Base-by-base conservation (phyloP, 2,113 vertebrate genomes). In the Paracanthobrama guichenoti region DNA sequence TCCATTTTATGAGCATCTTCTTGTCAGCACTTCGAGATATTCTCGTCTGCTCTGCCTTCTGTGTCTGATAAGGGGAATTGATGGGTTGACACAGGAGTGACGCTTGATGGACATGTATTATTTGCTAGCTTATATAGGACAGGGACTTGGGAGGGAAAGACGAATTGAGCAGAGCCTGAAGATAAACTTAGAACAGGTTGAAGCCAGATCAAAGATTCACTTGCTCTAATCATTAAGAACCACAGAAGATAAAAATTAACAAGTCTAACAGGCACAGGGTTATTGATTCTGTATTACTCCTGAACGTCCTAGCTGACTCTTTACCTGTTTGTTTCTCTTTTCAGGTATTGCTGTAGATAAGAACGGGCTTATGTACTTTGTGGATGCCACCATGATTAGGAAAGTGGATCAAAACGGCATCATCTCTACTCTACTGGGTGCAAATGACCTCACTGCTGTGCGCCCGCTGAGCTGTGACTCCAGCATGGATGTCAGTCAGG, bases 361-460 rank as follows among this genome's bases (percentile, higher is more conserved):
- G 91, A 98, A 98, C 1, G 98, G 98, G 4, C 93, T 99, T 84
- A 98, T 99, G 96, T 99, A 98, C 92, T 99, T 99, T 86, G 98
- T 99, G 82, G 98, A 99, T 11, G 98, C 98, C 90, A 99, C 97
- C 88, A 98, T 98, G 97, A 99, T 99, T 90, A 96, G 98, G 67
- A 99, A 99, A 92, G 98, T 99, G 46, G 98, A 99, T 95, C 98
- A 99, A 93, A 99, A 99, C 0, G 98, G 98, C 90, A 98, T 99
- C 89, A 99, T 99, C 94, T 99, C 98, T 77, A 99, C 98, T 18
- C 93, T 99, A 87, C 95, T 99, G 87, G 98, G 98, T 67, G 98
- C 98, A 91, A 99, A 98, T 75, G 97, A 99, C 90, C 95, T 99
- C 86, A 98, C 97, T 20, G 95, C 98, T 6, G 95, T 98, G 59